These are phyloP conservation scores for Botia kubotai DNA, from an alignment of 2,797 vertebrate species.

Conservation along the genomic window DNA sequence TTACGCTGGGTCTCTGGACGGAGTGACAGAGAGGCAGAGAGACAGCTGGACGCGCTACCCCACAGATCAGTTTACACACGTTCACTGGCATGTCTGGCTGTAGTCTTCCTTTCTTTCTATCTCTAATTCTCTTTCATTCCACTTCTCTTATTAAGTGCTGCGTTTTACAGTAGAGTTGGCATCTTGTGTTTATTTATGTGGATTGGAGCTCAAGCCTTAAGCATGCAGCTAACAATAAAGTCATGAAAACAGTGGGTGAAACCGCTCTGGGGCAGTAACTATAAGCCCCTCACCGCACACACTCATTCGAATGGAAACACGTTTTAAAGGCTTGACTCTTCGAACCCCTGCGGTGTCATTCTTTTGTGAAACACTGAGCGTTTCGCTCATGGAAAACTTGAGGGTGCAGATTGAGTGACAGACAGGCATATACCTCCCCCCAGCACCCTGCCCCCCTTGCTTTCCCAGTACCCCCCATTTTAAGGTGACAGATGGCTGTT, in stretches of 20 bases:
- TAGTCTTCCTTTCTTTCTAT: conserved; percentile 39
- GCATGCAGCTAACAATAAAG: conserved; percentile 66
- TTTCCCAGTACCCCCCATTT: conserved; percentile 9
- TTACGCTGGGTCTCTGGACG: conserved; percentile 38
- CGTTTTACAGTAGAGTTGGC: conserved; percentile 17
- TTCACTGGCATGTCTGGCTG: conserved; percentile 58
- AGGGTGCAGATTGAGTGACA: conserved; percentile 60
- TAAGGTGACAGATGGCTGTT: conserved; percentile 50
- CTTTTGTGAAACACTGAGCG: conserved; percentile 55
- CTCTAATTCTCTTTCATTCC: conserved; percentile 38
- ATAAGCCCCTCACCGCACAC: conserved; percentile 22
- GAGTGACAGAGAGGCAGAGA: conserved; percentile 57
- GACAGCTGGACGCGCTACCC: conserved; percentile 67
- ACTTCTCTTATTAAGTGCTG: conserved; percentile 7
- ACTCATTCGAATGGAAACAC: conserved; percentile 56
- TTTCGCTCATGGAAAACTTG: conserved; percentile 71
- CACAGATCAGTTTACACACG: conserved; percentile 67
- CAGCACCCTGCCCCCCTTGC: conserved; percentile 17
- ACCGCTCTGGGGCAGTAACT: conserved; percentile 58
- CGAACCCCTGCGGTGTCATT: conserved; percentile 60
- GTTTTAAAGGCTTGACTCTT: conserved; percentile 52
- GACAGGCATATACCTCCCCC: conserved; percentile 64
- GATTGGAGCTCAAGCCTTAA: conserved; percentile 73
- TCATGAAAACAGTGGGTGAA: conserved; percentile 71
- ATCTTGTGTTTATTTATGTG: conserved; percentile 69